Evolutionary conservation across 1,140 invertebrate genomes (phyloP).

Genomic region (Neotoxoptera formosana): DNA sequence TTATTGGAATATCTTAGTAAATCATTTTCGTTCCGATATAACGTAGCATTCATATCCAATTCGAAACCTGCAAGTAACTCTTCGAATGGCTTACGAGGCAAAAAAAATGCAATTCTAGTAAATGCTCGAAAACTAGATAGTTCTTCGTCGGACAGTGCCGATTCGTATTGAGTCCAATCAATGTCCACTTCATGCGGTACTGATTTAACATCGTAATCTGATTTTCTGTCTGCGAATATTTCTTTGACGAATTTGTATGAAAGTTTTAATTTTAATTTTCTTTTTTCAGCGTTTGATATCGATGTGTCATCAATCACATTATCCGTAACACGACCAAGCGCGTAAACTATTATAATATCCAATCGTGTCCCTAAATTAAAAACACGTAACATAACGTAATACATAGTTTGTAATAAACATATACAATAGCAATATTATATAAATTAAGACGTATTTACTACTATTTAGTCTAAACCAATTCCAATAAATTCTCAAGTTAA

Average conservation of each 20-base stretch:
- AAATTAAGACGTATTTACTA: too few species aligned
- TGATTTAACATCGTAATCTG: conserved; percentile 34
- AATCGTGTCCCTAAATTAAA: conserved; percentile 6
- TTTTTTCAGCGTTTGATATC: not conserved
- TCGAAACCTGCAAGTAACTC: conserved; percentile 26
- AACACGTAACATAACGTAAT: not conserved
- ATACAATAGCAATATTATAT: too few species aligned
- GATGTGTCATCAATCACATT: not conserved
- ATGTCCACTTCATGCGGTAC: not conserved
- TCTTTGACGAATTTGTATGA: not conserved
- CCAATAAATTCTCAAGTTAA: too few species aligned
- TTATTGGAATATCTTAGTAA: not conserved
- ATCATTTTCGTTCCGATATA: not conserved
- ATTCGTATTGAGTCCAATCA: not conserved
- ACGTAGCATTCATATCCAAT: not conserved
- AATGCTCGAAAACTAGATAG: not conserved
- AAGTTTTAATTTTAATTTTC: not conserved
- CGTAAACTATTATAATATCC: conserved; percentile 14
- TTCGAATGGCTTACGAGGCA: conserved; percentile 41
- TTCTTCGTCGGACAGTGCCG: not conserved
- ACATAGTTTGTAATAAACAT: not conserved
- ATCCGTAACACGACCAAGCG: conserved; percentile 11
- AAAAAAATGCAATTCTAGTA: conserved; percentile 33
- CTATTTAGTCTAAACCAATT: too few species aligned
- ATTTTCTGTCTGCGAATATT: conserved; percentile 29